phyloP scores from a whole-genome alignment of 1,140 invertebrate species.

The Pogonomyrmex californicus region DNA sequence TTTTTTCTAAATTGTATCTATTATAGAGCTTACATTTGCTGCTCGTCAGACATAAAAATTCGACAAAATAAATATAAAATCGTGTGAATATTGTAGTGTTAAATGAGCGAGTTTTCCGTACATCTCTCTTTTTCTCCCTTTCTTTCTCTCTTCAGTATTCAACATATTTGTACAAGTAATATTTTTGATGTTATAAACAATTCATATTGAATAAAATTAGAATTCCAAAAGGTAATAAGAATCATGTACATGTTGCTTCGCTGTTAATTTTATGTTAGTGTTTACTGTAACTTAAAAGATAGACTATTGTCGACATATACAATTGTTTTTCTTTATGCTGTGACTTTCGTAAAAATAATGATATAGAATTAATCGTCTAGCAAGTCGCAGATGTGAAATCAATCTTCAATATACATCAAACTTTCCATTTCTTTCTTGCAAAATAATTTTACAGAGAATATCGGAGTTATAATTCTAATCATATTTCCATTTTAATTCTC shows the following conservation, averaged over 20 bases:
- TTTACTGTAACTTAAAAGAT: constrained; percentile 31
- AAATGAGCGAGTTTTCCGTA: constrained; percentile 24
- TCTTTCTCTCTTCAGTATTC: not conserved
- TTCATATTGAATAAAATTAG: constrained; percentile 23
- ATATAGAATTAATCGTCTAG: not conserved
- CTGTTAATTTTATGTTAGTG: constrained; percentile 45
- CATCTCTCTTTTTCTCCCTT: not conserved
- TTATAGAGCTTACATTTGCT: constrained; percentile 31
- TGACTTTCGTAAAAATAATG: not conserved
- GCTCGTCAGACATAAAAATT: constrained; percentile 12
- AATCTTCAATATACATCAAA: not conserved
- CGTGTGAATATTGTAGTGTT: constrained; percentile 5
- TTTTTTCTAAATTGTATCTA: constrained; percentile 29
- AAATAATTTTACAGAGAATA: constrained; percentile 33
- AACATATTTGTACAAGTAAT: constrained; percentile 34
- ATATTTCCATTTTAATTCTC: constrained; percentile 49
- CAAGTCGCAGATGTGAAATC: constrained; percentile 3
- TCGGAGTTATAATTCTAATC: constrained; percentile 14
- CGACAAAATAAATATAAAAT: constrained; percentile 39
- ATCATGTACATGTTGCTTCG: not conserved
- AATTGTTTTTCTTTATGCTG: constrained; percentile 1
- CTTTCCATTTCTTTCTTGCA: not conserved
- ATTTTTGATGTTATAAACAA: not conserved
- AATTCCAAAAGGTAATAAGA: constrained; percentile 11
- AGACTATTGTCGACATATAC: constrained; percentile 18